Conservation (phyloP, 53 echinoderm and acorn worm genomes). For the Hippasteria phrygiana region DNA sequence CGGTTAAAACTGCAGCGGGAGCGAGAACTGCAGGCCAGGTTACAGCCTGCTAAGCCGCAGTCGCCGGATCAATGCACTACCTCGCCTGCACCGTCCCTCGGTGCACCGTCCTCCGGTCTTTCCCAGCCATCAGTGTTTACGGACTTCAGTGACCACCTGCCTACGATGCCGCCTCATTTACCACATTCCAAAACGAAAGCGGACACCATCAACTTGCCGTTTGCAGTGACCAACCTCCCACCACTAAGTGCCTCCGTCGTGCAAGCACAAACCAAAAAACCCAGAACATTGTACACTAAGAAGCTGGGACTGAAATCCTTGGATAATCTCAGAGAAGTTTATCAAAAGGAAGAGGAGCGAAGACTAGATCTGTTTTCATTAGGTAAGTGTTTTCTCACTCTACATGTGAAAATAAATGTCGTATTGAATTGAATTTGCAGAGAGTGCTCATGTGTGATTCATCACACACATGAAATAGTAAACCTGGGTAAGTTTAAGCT, state of each 20-base stretch:
- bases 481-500: no score
- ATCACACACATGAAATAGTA: no score
- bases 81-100: constrained; percentile 47
- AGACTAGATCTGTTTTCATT: constrained; percentile 91
- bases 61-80: constrained; percentile 57
- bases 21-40: constrained; percentile 75
- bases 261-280: constrained; percentile 75
- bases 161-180: constrained; percentile 59
- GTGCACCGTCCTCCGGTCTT: constrained; percentile 50
- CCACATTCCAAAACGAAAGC: constrained; percentile 64
- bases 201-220: constrained; percentile 51
- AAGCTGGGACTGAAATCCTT: constrained; percentile 78
- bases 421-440: no score
- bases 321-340: constrained; percentile 78
- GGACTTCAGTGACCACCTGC: constrained; percentile 53
- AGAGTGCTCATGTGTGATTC: no score
- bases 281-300: constrained; percentile 81
- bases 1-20: constrained; percentile 81
- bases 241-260: constrained; percentile 75
- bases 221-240: constrained; percentile 62
- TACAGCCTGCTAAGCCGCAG: constrained; percentile 23
- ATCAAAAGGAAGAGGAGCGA: constrained; percentile 82
- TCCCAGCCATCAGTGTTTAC: constrained; percentile 42
- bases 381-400: constrained; percentile 71
- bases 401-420: no score